Conservation (phyloP, 2,888 invertebrate genomes). For the Drosophila nigritarsus region DNA sequence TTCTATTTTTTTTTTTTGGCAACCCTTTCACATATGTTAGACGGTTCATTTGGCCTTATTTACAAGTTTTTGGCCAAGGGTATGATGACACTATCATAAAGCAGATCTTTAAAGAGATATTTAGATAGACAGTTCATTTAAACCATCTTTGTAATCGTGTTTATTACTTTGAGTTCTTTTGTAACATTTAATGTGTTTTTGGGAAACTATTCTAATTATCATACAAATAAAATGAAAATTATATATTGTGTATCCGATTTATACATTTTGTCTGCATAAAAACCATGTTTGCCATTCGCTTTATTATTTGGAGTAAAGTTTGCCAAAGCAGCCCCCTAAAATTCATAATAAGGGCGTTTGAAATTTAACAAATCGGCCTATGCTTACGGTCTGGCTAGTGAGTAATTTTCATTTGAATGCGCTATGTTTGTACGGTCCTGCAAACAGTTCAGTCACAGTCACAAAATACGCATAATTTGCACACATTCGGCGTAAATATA, state of each 20-base stretch:
- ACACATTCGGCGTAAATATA: conserved; percentile 49
- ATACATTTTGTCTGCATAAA: neutral
- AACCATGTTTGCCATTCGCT: neutral
- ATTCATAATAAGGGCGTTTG: neutral
- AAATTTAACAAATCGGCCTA: conserved; percentile 2
- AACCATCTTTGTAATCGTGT: neutral
- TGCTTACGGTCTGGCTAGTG: conserved; percentile 18
- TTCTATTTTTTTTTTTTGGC: conserved; percentile 33
- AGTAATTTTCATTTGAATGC: conserved; percentile 69
- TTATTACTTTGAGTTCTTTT: neutral
- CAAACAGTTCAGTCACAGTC: conserved; percentile 54
- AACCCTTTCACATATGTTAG: conserved; percentile 44
- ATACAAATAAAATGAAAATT: neutral
- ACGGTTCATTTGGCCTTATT: conserved; percentile 34
- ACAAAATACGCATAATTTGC: conserved; percentile 65
- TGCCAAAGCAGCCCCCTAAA: neutral
- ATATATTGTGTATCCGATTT: neutral
- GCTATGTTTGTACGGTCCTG: conserved; percentile 51
- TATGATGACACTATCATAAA: conserved; percentile 22
- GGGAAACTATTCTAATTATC: neutral
- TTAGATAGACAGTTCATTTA: conserved; percentile 12
- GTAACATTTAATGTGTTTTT: neutral
- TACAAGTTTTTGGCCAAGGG: conserved; percentile 19
- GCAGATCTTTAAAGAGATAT: conserved; percentile 10
- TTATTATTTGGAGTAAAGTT: neutral